These are phyloP conservation scores for Mormyrus iriodes DNA, from an alignment of 2,113 vertebrate genomes.

Conservation along the genomic window DNA sequence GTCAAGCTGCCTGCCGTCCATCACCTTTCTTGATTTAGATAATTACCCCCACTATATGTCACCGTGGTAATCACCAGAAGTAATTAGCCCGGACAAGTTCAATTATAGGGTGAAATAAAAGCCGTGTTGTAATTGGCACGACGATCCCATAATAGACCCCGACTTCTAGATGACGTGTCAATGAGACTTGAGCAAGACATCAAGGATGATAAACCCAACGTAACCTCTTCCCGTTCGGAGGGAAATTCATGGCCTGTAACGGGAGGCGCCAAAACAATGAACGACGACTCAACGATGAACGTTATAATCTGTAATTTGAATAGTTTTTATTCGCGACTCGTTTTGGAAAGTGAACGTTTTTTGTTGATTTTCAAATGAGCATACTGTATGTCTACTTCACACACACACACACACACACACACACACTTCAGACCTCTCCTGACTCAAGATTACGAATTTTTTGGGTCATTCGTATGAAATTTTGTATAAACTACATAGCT, in stretches of 20 bases:
- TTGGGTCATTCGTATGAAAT: no score
- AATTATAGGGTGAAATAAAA: conserved; percentile 11
- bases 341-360: not conserved
- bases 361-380: not conserved
- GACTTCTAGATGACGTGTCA: not conserved
- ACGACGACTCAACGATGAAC: not conserved
- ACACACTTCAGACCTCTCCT: not conserved
- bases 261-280: not conserved
- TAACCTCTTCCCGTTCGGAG: not conserved
- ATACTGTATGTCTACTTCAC: not conserved
- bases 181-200: not conserved
- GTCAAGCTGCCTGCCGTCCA: not conserved
- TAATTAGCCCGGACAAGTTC: not conserved
- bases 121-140: not conserved
- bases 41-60: conserved; percentile 1
- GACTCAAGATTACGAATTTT: no score
- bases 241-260: not conserved
- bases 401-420: not conserved
- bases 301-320: not conserved
- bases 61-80: conserved; percentile 6
- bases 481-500: no score
- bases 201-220: not conserved
- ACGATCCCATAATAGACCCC: not conserved
- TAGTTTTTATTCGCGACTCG: not conserved
- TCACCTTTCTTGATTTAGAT: conserved; percentile 10